Conservation (phyloP, 2,888 invertebrate genomes). For the Pyrocoelia pectoralis region DNA sequence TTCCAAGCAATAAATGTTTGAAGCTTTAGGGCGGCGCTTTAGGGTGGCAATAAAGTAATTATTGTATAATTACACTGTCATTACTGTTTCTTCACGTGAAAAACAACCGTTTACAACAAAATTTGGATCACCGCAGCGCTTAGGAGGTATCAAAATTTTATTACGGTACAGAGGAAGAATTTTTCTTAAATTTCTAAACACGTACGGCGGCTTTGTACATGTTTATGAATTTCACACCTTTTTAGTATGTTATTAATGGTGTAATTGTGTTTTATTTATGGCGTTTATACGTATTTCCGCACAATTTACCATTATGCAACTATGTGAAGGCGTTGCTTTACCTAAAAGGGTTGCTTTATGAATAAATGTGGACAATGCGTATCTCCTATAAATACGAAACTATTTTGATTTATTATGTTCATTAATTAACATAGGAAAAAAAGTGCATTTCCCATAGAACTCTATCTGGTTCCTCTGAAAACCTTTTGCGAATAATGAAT, state of each 20-base stretch:
- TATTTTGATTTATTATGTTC: too few species aligned
- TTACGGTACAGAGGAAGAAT: neutral
- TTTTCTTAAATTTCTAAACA: neutral
- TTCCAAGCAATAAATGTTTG: constrained; percentile 14
- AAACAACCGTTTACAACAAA: constrained; percentile 13
- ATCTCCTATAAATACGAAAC: neutral
- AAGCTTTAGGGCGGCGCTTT: constrained; percentile 14
- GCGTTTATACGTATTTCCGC: constrained; percentile 24
- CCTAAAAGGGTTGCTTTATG: neutral
- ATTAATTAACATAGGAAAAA: too few species aligned
- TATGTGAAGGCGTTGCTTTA: neutral
- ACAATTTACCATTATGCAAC: constrained; percentile 11
- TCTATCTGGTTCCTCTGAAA: too few species aligned
- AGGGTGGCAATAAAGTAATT: constrained; percentile 12
- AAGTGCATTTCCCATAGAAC: too few species aligned
- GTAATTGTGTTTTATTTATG: constrained; percentile 31
- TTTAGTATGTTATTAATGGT: constrained; percentile 35
- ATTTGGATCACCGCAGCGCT: constrained; percentile 13
- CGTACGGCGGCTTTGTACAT: neutral
- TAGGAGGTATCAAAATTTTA: neutral
- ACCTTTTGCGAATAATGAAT: too few species aligned
- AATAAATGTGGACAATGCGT: neutral
- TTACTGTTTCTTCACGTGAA: constrained; percentile 9
- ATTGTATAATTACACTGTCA: constrained; percentile 13
- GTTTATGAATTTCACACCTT: constrained; percentile 34